These are phyloP conservation scores for Phalacrocorax pelagicus DNA, from an alignment of 2,113 vertebrate species.

Conservation along the genomic window DNA sequence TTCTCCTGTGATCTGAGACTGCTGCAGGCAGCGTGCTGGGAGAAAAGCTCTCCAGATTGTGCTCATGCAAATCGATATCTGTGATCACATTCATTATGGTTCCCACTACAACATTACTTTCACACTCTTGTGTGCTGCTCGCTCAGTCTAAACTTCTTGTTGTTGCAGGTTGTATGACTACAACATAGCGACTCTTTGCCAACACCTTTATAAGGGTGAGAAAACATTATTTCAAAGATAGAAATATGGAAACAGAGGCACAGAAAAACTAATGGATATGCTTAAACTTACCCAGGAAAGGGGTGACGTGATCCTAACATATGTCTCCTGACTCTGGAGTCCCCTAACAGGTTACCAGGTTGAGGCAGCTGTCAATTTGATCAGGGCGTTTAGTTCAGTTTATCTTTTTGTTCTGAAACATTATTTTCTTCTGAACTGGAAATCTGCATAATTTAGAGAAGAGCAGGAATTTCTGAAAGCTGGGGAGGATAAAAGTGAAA, in stretches of 20 bases:
- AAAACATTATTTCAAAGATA: conserved; percentile 15
- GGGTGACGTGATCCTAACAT: not conserved
- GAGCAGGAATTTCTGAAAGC: not conserved
- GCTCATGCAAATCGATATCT: conserved; percentile 62
- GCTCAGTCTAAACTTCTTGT: conserved; percentile 59
- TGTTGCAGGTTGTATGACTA: conserved; percentile 52
- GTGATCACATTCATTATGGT: conserved; percentile 54
- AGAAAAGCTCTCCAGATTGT: conserved; percentile 60
- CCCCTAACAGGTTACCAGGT: not conserved
- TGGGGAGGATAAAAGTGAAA: not conserved
- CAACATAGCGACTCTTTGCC: conserved; percentile 39
- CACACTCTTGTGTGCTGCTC: conserved; percentile 46
- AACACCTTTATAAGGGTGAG: conserved; percentile 40
- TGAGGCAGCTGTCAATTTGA: not conserved
- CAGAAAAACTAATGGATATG: not conserved
- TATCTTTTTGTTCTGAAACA: not conserved
- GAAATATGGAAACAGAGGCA: not conserved
- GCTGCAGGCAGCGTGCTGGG: conserved; percentile 38
- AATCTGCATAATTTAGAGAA: not conserved
- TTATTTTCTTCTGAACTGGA: not conserved
- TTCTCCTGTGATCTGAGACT: conserved; percentile 18
- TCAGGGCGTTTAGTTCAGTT: not conserved
- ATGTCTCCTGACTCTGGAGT: not conserved
- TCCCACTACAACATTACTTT: conserved; percentile 61
- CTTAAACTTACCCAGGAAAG: not conserved